Base-by-base conservation (phyloP, 2,113 vertebrate species). In the Tychaedon coryphoeus region DNA sequence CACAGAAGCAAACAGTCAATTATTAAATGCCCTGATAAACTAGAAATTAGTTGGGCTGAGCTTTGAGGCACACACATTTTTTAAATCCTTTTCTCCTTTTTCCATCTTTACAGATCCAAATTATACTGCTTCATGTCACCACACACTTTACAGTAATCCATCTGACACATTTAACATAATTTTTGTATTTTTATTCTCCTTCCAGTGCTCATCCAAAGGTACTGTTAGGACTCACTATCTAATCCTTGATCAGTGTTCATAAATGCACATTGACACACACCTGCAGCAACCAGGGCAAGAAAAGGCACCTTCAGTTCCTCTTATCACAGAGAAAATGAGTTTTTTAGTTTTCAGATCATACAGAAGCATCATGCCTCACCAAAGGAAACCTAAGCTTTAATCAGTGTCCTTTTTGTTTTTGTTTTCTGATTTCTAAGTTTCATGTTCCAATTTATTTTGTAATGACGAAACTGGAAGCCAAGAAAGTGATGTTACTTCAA, bases 311-410 rank as follows among this genome's bases (percentile, higher is more conserved):
- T 47, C 57, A 23, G 42, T 33, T 87, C 42, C 69, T 76, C n/a
- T 94, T 40, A 18, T 17, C 77, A 31, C 18, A 23, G 9, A 89
- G 60, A 66, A 93, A 95, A 85, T 71, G 3, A 85, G 10, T 0
- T 31, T 62, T 77, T 92, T 74, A 84, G 58, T 53, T 81, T 94
- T 66, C 90, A 90, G 56, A 81, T 85, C 92, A 93, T 33, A 81
- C 28, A 50, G n/a, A 47, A 72, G 33, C 14, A 86, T 29, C 48
- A 34, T 14, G 31, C 31, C 56, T 65, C 72, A 86, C 50, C 58
- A 86, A 58, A 93, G 42, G 23, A 91, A 86, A 88, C 33, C 25
- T 80, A 34, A 87, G 76, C 71, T 77, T 36, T 81, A 66, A 71
- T 92, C 80, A 48, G 6, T 23, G 42, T n/a, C 22, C 28, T 70